phyloP scores from a whole-genome alignment of 2,797 vertebrate genomes.

The Poecilia wingei region DNA sequence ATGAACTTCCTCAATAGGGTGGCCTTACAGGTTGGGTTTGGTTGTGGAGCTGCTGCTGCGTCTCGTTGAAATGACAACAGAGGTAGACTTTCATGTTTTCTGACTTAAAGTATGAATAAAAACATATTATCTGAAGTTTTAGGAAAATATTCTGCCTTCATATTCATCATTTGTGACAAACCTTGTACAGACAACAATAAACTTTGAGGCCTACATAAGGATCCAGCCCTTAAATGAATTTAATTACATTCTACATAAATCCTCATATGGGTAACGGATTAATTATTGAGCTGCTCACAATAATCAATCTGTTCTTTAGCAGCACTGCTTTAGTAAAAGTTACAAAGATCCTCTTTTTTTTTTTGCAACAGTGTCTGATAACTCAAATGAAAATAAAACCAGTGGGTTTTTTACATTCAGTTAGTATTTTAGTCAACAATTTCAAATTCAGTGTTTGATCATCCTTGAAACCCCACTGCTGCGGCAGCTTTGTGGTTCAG shows the following conservation, averaged over 20 bases:
- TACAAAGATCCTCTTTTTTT: constrained; percentile 30
- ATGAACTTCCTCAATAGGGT: neutral
- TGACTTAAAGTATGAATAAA: neutral
- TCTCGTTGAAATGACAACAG: neutral
- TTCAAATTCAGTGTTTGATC: constrained; percentile 61
- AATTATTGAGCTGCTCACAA: constrained; percentile 67
- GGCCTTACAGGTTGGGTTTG: neutral
- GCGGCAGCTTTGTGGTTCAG: constrained; percentile 30
- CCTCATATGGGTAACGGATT: constrained; percentile 48
- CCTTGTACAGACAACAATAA: constrained; percentile 13
- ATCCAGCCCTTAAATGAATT: constrained; percentile 41
- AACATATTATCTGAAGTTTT: neutral
- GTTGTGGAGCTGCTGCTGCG: neutral
- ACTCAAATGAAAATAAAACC: constrained; percentile 31
- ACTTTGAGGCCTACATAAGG: constrained; percentile 23
- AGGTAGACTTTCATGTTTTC: neutral
- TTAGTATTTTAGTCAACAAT: constrained; percentile 57
- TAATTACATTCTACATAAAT: constrained; percentile 43
- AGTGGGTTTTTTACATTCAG: constrained; percentile 39
- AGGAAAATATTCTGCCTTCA: constrained; percentile 5
- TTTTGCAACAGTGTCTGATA: constrained; percentile 13
- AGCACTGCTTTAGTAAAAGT: constrained; percentile 49
- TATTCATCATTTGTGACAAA: constrained; percentile 2
- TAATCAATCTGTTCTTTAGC: constrained; percentile 36
- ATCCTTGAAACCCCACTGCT: constrained; percentile 27